These are phyloP conservation scores for Lathamus discolor DNA, from an alignment of 2,113 vertebrate genomes.

Conservation along the genomic window DNA sequence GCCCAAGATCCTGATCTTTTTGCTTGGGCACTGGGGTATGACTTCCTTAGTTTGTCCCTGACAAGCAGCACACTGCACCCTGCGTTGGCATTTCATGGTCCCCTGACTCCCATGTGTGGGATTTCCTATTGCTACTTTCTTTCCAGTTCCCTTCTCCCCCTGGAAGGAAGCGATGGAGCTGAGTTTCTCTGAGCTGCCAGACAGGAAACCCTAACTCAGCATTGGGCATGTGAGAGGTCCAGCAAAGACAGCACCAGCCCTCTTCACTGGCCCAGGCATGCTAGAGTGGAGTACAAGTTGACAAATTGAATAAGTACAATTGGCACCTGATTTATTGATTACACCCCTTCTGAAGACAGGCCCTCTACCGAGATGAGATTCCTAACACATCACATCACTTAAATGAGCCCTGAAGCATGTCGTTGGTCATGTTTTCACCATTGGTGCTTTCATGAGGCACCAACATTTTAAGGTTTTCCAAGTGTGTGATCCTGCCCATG, in stretches of 20 bases:
- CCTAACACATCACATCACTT: background rate
- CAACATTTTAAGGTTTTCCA: background rate
- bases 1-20: background rate
- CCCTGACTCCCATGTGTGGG: accelerated
- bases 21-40: background rate
- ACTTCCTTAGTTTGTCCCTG: background rate
- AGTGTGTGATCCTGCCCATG: background rate
- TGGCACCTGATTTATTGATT: background rate
- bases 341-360: background rate
- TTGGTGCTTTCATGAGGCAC: background rate
- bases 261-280: background rate
- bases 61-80: background rate
- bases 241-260: background rate
- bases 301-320: background rate
- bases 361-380: background rate
- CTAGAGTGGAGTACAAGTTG: background rate
- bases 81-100: accelerated
- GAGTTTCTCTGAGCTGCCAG: background rate
- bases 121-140: background rate
- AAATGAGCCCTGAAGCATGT: background rate
- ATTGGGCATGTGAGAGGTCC: accelerated
- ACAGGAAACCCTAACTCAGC: background rate
- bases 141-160: background rate
- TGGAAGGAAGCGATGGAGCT: background rate
- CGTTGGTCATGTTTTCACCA: background rate